Conservation (phyloP, 2,797 vertebrate genomes). For the Alcedo atthis region DNA sequence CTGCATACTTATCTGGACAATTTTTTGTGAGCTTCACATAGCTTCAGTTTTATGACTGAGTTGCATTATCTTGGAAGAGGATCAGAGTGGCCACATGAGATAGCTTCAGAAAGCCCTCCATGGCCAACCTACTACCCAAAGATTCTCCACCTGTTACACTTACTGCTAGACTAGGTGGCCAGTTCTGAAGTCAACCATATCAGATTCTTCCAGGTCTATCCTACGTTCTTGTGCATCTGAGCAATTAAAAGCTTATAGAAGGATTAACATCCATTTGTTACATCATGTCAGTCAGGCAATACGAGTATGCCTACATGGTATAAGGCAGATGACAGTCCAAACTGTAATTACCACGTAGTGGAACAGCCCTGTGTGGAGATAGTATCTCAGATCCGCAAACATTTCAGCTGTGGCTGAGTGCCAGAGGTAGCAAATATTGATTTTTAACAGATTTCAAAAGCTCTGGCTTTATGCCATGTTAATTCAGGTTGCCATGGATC, state of each 20-base stretch:
- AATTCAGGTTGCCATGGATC: background rate
- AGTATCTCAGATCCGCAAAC: background rate
- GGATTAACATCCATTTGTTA: no score
- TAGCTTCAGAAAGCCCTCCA: background rate
- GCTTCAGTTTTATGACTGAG: background rate
- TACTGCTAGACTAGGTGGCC: background rate
- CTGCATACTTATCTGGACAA: background rate
- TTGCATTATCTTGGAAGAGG: background rate
- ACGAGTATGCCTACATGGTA: background rate
- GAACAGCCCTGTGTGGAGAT: background rate
- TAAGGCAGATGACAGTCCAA: background rate
- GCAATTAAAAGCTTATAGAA: background rate
- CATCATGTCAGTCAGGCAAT: background rate
- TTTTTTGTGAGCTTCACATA: background rate
- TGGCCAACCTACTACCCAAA: background rate
- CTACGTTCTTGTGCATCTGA: rapidly evolving
- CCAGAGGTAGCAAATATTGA: background rate
- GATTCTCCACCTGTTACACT: background rate
- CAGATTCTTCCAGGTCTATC: background rate
- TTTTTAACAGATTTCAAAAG: background rate
- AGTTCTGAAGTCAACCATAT: background rate
- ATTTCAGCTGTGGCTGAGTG: background rate
- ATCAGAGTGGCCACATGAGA: background rate
- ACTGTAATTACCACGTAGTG: background rate
- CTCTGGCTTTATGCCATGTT: background rate